These are phyloP conservation scores for Connochaetes taurinus DNA, from an alignment of 2,113 vertebrate species.

Conservation along the genomic window DNA sequence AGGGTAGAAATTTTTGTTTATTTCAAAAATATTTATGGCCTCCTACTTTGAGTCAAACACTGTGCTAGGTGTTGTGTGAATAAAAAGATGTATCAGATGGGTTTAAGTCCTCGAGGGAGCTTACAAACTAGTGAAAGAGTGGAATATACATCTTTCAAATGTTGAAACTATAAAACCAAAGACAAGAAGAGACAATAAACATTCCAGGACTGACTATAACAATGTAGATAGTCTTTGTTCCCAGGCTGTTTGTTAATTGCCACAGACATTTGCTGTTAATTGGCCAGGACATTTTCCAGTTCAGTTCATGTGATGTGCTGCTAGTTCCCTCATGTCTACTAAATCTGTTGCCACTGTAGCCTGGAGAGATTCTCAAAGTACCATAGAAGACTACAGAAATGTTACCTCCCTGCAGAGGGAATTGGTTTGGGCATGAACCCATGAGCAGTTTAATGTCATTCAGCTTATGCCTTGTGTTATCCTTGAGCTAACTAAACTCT, in stretches of 20 bases:
- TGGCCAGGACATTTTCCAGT: slow-evolving; percentile 71
- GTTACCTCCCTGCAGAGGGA: slow-evolving; percentile 62
- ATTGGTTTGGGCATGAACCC: slow-evolving; percentile 53
- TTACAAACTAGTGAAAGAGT: slow-evolving; percentile 34
- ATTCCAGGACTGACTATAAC: slow-evolving; percentile 23
- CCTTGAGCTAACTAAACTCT: slow-evolving; percentile 49
- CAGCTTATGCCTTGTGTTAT: slow-evolving; percentile 42
- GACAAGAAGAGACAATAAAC: slow-evolving; percentile 54
- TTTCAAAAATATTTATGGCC: slow-evolving; percentile 27
- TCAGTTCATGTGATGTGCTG: slow-evolving; percentile 62
- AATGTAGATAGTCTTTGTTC: slow-evolving; percentile 56
- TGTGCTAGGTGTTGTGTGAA: slow-evolving; percentile 36
- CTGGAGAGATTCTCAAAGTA: slow-evolving; percentile 68
- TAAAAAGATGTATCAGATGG: slow-evolving; percentile 13
- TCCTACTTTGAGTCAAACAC: slow-evolving; percentile 23
- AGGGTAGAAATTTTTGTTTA: not conserved
- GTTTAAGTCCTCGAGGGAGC: slow-evolving; percentile 4
- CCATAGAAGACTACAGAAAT: slow-evolving; percentile 58
- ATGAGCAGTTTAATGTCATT: slow-evolving; percentile 49
- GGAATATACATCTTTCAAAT: slow-evolving; percentile 55
- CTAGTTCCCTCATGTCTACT: slow-evolving; percentile 66
- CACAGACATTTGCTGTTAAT: slow-evolving; percentile 70
- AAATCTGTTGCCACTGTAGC: slow-evolving; percentile 64
- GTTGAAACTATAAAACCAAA: slow-evolving; percentile 58
- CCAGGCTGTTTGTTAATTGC: slow-evolving; percentile 71